These are phyloP conservation scores for Drosophila lacicola DNA, from an alignment of 2,888 invertebrate genomes.

Conservation along the genomic window DNA sequence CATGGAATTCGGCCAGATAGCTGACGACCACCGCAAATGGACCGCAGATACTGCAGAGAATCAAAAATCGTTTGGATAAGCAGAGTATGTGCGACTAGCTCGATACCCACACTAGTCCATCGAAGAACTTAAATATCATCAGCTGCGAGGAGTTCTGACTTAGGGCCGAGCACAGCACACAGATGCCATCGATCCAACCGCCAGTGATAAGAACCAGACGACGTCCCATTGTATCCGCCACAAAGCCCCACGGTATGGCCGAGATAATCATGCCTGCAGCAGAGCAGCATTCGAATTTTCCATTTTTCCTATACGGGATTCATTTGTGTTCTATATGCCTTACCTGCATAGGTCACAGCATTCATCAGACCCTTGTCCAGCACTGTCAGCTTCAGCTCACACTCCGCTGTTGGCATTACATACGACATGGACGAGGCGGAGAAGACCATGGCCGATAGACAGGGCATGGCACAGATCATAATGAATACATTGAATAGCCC, in stretches of 20 bases:
- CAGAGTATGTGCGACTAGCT: background rate
- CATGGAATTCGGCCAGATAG: constrained; percentile 91
- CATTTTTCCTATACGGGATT: background rate
- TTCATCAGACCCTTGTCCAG: constrained; percentile 90
- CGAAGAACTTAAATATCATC: constrained; percentile 89
- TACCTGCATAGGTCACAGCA: constrained; percentile 90
- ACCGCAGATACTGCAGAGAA: constrained; percentile 87
- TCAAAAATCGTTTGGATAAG: background rate
- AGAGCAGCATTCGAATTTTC: background rate
- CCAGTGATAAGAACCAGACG: constrained; percentile 89
- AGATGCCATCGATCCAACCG: constrained; percentile 87
- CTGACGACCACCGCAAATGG: constrained; percentile 90
- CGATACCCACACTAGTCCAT: constrained; percentile 88
- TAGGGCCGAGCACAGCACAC: constrained; percentile 88
- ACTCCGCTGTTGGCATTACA: constrained; percentile 90
- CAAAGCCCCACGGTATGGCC: constrained; percentile 91
- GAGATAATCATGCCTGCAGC: constrained; percentile 90
- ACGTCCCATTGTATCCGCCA: constrained; percentile 90
- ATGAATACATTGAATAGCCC: constrained; percentile 89
- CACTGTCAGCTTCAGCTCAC: constrained; percentile 88
- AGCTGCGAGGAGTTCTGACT: constrained; percentile 88
- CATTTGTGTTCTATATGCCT: background rate
- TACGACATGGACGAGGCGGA: constrained; percentile 90
- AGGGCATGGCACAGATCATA: constrained; percentile 87
- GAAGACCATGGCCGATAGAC: constrained; percentile 89